phyloP scores from a whole-genome alignment of 2,888 invertebrate genomes.

The Mythimna pallens region DNA sequence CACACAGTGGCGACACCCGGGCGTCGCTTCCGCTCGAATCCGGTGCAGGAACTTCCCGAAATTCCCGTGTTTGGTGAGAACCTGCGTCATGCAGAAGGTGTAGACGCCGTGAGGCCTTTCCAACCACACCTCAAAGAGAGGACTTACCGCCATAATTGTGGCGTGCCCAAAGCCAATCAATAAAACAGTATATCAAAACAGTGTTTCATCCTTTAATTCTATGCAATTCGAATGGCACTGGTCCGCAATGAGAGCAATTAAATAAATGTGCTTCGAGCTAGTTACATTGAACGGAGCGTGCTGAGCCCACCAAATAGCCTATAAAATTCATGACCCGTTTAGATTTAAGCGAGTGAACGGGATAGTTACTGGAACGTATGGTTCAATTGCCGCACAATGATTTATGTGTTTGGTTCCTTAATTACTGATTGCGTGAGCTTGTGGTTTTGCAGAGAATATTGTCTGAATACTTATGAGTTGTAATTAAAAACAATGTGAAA shows the following conservation, averaged over 20 bases:
- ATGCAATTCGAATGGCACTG: conserved; percentile 68
- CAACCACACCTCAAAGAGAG: too few species aligned
- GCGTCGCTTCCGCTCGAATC: too few species aligned
- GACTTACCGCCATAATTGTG: too few species aligned
- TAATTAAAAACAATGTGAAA: background rate
- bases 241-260: conserved; percentile 74
- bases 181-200: conserved; percentile 60
- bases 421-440: conserved; percentile 21
- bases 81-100: too few species aligned
- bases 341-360: conserved; percentile 49
- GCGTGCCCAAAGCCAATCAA: conserved; percentile 42
- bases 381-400: conserved; percentile 32
- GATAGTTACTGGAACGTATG: conserved; percentile 45
- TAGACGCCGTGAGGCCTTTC: too few species aligned
- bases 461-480: background rate
- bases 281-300: conserved; percentile 70
- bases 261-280: conserved; percentile 75
- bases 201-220: conserved; percentile 55
- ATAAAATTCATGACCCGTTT: conserved; percentile 73
- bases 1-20: too few species aligned
- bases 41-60: too few species aligned
- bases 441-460: background rate
- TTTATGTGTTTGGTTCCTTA: conserved; percentile 22
- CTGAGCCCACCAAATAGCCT: conserved; percentile 77
- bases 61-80: too few species aligned